These are phyloP conservation scores for Cantharis nigra DNA, from an alignment of 2,888 invertebrate species.

Conservation along the genomic window DNA sequence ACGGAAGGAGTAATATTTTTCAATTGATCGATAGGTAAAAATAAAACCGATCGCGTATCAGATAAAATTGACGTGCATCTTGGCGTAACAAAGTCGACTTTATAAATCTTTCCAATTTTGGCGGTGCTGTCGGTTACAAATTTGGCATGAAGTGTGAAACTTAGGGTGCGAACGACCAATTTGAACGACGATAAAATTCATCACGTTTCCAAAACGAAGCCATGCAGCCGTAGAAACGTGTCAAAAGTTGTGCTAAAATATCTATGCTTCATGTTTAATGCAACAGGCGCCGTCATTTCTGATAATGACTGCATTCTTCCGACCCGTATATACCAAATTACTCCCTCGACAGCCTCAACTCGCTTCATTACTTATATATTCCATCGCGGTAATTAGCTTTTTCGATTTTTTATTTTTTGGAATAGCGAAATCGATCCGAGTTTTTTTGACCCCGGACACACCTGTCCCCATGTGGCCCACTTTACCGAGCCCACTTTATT, in stretches of 20 bases:
- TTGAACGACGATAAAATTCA: slow-evolving; percentile 45
- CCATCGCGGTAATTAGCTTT: slow-evolving; percentile 37
- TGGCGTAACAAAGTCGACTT: slow-evolving; percentile 17
- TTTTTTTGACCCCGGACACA: slow-evolving; percentile 10
- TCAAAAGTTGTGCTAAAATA: slow-evolving; percentile 50
- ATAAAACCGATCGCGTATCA: slow-evolving; percentile 1
- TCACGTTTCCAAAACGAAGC: slow-evolving; percentile 33
- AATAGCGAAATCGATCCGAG: slow-evolving; percentile 12
- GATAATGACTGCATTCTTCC: slow-evolving; percentile 52
- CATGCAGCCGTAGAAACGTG: slow-evolving; percentile 39
- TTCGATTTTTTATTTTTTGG: slow-evolving; percentile 4
- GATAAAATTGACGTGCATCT: slow-evolving; percentile 10
- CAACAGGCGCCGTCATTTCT: slow-evolving; percentile 47
- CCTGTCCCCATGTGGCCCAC: slow-evolving; percentile 3
- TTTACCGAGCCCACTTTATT: not conserved
- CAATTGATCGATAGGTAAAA: not conserved
- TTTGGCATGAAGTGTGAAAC: slow-evolving; percentile 37
- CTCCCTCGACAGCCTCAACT: slow-evolving; percentile 38
- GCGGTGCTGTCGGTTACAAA: slow-evolving; percentile 39
- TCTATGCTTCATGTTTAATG: slow-evolving; percentile 53
- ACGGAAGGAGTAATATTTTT: not conserved
- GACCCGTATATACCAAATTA: slow-evolving; percentile 44
- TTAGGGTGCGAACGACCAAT: slow-evolving; percentile 40
- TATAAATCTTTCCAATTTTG: slow-evolving; percentile 42
- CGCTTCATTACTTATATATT: slow-evolving; percentile 43